phyloP scores from a whole-genome alignment of 2,113 vertebrate genomes.

The Anhinga rufa region DNA sequence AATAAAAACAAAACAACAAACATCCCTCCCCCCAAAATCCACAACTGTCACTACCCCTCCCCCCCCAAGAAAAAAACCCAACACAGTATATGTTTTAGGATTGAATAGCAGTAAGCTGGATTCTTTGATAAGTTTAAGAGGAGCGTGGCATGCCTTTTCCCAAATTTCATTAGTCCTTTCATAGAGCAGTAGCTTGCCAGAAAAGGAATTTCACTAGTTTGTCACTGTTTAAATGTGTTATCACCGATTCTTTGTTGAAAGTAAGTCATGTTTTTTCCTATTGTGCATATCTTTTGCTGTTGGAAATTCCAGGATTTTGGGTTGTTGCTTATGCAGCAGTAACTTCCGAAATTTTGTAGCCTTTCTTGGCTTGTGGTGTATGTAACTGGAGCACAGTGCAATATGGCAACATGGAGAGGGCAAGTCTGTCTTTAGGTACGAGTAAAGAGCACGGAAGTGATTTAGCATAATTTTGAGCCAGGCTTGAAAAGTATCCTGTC shows the following conservation, averaged over 20 bases:
- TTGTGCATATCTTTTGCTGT: neutral
- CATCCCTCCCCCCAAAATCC: too few species aligned
- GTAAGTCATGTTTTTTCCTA: neutral
- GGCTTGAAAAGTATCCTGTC: neutral
- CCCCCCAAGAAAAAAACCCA: neutral
- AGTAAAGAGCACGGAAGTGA: neutral
- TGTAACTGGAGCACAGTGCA: neutral
- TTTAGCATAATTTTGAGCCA: neutral
- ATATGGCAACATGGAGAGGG: neutral
- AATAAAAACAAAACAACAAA: too few species aligned
- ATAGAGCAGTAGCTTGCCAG: neutral
- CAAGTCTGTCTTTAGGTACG: neutral
- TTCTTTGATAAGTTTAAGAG: neutral
- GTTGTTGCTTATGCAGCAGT: neutral
- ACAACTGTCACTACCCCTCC: too few species aligned
- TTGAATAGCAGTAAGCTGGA: neutral
- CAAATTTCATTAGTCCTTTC: neutral
- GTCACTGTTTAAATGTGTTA: neutral
- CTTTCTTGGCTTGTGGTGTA: neutral
- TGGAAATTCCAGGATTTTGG: neutral
- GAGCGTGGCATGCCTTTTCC: neutral
- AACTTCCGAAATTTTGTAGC: neutral
- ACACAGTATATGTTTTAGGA: neutral
- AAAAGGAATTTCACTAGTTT: neutral
- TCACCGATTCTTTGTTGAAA: neutral